These are phyloP conservation scores for Calliscelio sp. DNA, from an alignment of 2,888 invertebrate species.

Conservation along the genomic window DNA sequence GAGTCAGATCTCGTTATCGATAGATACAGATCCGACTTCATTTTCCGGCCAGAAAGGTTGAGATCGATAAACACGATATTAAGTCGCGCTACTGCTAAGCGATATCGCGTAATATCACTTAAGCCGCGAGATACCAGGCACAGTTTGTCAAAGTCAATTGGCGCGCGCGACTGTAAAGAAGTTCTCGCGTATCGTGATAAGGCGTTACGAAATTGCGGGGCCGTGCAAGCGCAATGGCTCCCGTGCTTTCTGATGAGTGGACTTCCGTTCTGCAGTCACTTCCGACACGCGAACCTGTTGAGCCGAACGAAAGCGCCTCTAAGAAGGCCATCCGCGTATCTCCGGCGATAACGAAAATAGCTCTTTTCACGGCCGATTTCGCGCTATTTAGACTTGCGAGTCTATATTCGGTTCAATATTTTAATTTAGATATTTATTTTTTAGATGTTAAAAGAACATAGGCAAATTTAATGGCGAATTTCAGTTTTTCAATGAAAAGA, in stretches of 20 bases:
- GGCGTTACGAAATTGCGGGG: constrained; percentile 59
- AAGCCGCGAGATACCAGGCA: constrained; percentile 29
- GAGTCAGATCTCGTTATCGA: constrained; percentile 28
- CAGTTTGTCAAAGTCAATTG: constrained; percentile 67
- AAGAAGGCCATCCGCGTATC: constrained; percentile 49
- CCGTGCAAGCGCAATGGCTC: constrained; percentile 67
- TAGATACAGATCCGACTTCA: constrained; percentile 26
- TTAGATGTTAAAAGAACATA: no score
- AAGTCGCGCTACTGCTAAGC: constrained; percentile 36
- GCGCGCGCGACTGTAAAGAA: constrained; percentile 42
- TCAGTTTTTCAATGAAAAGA: no score
- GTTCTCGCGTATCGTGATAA: constrained; percentile 59
- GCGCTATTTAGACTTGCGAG: no score
- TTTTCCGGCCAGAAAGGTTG: constrained; percentile 16
- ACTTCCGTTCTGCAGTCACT: constrained; percentile 81
- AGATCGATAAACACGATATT: constrained; percentile 46
- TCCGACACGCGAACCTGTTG: constrained; percentile 85
- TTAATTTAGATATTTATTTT: no score
- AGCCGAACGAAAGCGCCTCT: constrained; percentile 41
- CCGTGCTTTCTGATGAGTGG: constrained; percentile 78
- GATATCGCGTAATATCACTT: constrained; percentile 48
- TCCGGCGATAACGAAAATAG: constrained; percentile 49
- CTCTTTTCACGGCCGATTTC: constrained; percentile 53
- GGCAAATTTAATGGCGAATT: no score
- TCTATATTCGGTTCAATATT: no score